Evolutionary conservation across 2,888 invertebrate genomes (phyloP), one percentile per base, ranked within the genome.

Genomic region (Melikaiella ostensackeni): DNA sequence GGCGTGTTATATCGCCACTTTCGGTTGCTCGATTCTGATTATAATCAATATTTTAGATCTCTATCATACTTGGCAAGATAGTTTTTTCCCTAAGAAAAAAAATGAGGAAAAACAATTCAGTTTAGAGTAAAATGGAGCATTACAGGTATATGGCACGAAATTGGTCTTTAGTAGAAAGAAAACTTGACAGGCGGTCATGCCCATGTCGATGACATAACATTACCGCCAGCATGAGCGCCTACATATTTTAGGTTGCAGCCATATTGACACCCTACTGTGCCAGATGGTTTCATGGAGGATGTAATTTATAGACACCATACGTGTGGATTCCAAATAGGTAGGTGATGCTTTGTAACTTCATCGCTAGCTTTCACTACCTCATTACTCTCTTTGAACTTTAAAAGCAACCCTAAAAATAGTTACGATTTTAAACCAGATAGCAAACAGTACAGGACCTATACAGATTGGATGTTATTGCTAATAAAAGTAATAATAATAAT

Each of bases 161-260:
- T 27, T 59, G 27, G 59, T n/a, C 27, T 30, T 50, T n/a, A 5
- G n/a, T 63, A 30, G 50, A 30, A 50, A 30, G 50, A 50, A 55
- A 70, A 13, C 50, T 30, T 46, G 70, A 30, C 30, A 35, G 24
- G 33, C 16, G 30, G 64, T 42, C 42, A 42, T 64, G 24, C 27
- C 42, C 42, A 24, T 64, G 21, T 13, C 46, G 70, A 70, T 70
- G 50, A 70, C 70, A 70, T 50, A 70, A 70, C 50, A 70, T 50
- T n/a, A 70, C 46, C 30, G 30, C 27, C 50, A 70, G 46, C 30
- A 70, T 42, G 30, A 27, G 50, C 50, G 70, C 70, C 70, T 70
- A 50, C 70, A 50, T 70, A 50, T 50, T 30, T 46, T 27, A 50
- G 30, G 42, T 13, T 30, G 42, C 16, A 27, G 30, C 35, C 50